Evolutionary conservation across 1,140 invertebrate genomes (phyloP), one percentile per base, ranked within the genome.

Genomic region (Zaprionus gabonicus): DNA sequence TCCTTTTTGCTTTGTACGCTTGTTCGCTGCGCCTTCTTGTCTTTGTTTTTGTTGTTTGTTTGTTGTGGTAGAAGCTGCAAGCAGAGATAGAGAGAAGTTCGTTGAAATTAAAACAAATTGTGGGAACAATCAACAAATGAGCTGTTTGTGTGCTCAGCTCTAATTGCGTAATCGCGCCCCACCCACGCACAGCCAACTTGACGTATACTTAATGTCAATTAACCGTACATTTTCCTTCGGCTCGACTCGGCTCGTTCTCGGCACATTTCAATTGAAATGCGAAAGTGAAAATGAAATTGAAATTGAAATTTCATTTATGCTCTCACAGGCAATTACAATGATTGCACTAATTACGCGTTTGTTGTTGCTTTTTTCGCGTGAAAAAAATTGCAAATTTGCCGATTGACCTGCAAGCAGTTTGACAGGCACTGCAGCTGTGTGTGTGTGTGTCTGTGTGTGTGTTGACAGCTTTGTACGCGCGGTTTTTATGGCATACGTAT

Each of bases 271-370:
- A 41, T 44, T n/a, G 7, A 34, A 58, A 68, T 36, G 17, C 34
- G 12, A 80, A 82, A 79, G 65, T 76, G 71, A 76, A 64, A 71
- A 23, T 68, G 17, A 56, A 57, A 57, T 20, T 58, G 41, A 34
- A 67, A 46, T 23, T 57, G 13, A 67, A 71, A 71, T 64, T 56
- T 68, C 31, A 34, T 34, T 34, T 34, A 34, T 34, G 31, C 41
- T 17, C 41, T 17, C 38, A 6, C 20, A 28, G 36, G 36, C 72
- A 86, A 86, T 87, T 82, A 82, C 53, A 49, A 27, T 80, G 72
- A 82, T 87, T 86, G 76, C 65, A 82, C 75, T 87, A 79, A 82
- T 86, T 85, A 72, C 41, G 63, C 28, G 74, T 78, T 70, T 66
- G 49, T 36, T 41, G 0, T 41, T 38, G 55, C 51, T 62, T 27